These are phyloP conservation scores for Lepidurus couesii DNA, from an alignment of 1,140 invertebrate genomes.

Conservation along the genomic window DNA sequence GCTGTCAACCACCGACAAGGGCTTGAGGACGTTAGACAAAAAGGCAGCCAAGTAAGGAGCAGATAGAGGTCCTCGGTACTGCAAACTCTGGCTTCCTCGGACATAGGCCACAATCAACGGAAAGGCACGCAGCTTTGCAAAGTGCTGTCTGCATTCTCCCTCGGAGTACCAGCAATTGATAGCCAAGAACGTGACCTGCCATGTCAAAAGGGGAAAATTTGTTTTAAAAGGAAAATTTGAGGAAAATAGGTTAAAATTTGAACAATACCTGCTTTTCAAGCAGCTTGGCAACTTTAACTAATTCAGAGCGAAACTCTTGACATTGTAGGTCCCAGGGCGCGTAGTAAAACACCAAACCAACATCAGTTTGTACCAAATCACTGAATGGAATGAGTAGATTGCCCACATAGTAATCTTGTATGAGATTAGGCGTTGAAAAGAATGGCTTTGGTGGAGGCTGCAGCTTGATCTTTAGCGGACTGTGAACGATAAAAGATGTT, in stretches of 20 bases:
- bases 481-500: not conserved
- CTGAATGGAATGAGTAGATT: not conserved
- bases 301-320: not conserved
- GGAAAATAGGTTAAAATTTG: not conserved
- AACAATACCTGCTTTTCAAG: not conserved
- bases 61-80: not conserved
- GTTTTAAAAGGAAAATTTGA: not conserved
- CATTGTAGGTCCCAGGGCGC: not conserved
- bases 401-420: slow-evolving; percentile 1
- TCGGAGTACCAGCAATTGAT: not conserved
- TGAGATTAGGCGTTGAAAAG: not conserved
- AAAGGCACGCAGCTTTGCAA: not conserved
- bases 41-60: not conserved
- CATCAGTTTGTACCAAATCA: not conserved
- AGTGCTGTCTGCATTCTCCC: not conserved
- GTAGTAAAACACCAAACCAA: not conserved
- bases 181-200: not conserved
- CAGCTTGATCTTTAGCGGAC: not conserved
- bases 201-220: not conserved
- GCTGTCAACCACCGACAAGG: slow-evolving; percentile 2
- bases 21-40: not conserved
- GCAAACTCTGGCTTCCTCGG: slow-evolving; percentile 3
- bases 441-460: slow-evolving; percentile 5
- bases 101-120: slow-evolving; percentile 3
- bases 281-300: not conserved